A percentile compares a stretch with the other conserved stretches of the same genome.
These are phyloP conservation scores for Zeus faber DNA, from an alignment of 2,113 vertebrate species.

Conservation along the genomic window DNA sequence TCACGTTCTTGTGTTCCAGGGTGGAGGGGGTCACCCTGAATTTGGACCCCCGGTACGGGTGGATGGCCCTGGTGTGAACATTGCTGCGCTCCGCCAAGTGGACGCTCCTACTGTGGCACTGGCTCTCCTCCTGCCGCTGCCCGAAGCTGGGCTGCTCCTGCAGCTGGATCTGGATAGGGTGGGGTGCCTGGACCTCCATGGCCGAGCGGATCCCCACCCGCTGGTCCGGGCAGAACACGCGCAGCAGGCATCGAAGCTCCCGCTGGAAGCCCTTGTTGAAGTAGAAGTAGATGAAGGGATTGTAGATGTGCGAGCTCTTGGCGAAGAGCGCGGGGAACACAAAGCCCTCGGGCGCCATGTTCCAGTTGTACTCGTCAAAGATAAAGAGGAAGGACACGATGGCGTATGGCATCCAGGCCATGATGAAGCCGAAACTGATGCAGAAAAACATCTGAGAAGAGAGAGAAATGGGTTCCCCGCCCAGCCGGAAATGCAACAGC, in stretches of 20 bases:
- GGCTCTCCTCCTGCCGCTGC: slow-evolving; percentile 55
- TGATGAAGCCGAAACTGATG: slow-evolving; percentile 66
- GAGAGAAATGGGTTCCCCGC: too few species aligned
- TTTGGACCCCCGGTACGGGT: slow-evolving; percentile 47
- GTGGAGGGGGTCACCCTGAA: neutral
- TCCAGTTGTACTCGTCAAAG: slow-evolving; percentile 49
- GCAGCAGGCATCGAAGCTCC: slow-evolving; percentile 48
- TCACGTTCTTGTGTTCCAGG: neutral
- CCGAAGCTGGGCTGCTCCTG: slow-evolving; percentile 59
- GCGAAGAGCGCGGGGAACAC: slow-evolving; percentile 67
- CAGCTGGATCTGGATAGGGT: slow-evolving; percentile 66
- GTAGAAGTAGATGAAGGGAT: slow-evolving; percentile 75
- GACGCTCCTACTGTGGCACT: neutral
- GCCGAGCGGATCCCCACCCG: slow-evolving; percentile 29
- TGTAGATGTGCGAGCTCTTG: slow-evolving; percentile 74
- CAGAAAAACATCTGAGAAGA: slow-evolving; percentile 33
- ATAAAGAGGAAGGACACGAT: slow-evolving; percentile 67
- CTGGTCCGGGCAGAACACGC: slow-evolving; percentile 33
- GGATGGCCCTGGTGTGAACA: neutral
- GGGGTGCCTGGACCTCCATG: neutral
- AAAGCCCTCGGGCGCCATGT: slow-evolving; percentile 62
- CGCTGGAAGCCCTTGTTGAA: slow-evolving; percentile 65
- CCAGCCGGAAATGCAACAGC: too few species aligned
- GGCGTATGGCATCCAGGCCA: slow-evolving; percentile 64
- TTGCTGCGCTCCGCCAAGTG: neutral